A percentile compares a stretch with the other conserved stretches of the same genome.
Conservation (phyloP, 2,797 vertebrate genomes). For the Paedocypris micromegethes region DNA sequence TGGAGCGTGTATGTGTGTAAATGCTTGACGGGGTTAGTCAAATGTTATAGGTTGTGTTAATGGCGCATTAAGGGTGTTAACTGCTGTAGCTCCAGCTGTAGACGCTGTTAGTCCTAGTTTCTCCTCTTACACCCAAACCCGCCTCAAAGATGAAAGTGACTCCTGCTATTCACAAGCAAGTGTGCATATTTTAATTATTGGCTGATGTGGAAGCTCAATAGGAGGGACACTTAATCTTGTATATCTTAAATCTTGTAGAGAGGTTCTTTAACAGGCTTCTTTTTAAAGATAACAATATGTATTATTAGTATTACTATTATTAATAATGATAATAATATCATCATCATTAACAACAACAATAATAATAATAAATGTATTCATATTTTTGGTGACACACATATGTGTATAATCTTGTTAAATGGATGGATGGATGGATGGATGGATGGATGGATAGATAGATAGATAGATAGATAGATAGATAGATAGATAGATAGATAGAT, state of each 20-base stretch:
- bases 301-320: no score
- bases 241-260: conserved; percentile 44
- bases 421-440: no score
- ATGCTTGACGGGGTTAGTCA: conserved; percentile 34
- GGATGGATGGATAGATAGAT: no score
- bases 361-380: no score
- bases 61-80: conserved; percentile 48
- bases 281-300: no score
- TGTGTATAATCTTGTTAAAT: no score
- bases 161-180: conserved; percentile 50
- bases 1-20: conserved; percentile 7
- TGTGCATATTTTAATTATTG: conserved; percentile 57
- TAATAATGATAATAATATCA: no score
- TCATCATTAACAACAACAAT: no score
- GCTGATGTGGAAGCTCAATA: conserved; percentile 51
- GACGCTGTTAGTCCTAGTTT: conserved; percentile 32
- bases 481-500: no score
- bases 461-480: no score
- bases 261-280: no score
- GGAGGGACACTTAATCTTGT: conserved; percentile 48
- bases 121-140: conserved; percentile 26
- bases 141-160: conserved; percentile 28
- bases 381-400: no score
- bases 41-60: conserved; percentile 54
- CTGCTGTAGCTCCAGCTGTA: conserved; percentile 45